Base-by-base conservation (phyloP, 2,797 vertebrate species). In the Muscicapa striata region DNA sequence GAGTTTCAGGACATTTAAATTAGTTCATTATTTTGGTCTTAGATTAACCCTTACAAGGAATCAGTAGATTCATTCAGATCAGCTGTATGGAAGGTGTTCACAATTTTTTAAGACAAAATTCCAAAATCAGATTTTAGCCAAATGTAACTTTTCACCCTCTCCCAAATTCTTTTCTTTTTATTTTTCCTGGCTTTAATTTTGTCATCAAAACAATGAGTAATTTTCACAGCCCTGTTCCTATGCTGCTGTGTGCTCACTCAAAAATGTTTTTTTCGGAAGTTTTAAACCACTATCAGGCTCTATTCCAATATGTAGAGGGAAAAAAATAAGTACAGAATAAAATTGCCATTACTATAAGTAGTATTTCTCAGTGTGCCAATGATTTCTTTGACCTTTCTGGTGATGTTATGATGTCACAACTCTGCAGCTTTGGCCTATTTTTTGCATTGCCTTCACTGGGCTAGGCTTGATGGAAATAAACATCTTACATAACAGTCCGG, bases 401-500 rank as follows among this genome's bases (percentile, higher is more conserved):
- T 89, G 73, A 41, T 62, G 48, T 85, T 84, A 72, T 88, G 87
- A 97, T 96, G 92, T 97, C 94, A 97, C 29, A 59, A 76, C 85
- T 95, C 89, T 91, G 94, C 92, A 96, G 89, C 46, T 68, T 94
- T 97, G 97, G 48, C 97, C 97, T 98, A 95, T 96, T 98, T 98
- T 98, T 95, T 95, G 62, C 87, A 49, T 59, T 95, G 94, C 90
- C 58, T 97, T 90, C 84, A 89, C 94, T 95, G 95, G 90, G 89
- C 89, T 96, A 93, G 88, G 89, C 77, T 91, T 89, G 96, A 83
- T 97, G 67, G 95, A 97, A 98, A 97, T 98, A 98, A 98, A 98
- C 97, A 97, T 96, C 97, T 98, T 98, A 97, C 85, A 97, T 98
- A 98, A 98, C 90, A 94, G 72, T 62, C 96, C 58, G 87, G 95